Conservation (phyloP, 2,113 vertebrate genomes). For the Mus pahari region DNA sequence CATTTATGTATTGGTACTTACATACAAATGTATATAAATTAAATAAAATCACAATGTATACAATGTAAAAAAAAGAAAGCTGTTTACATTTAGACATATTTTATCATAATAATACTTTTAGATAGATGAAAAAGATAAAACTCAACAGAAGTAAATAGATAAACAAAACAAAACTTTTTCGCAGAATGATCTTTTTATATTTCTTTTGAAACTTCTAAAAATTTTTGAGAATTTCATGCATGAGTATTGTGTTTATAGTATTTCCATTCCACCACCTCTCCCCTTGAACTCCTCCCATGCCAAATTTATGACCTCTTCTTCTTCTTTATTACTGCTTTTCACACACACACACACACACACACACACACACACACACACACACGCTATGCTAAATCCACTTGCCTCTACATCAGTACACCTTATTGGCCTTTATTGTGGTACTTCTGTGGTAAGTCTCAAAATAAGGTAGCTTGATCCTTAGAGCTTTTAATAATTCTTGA, state of each 20-base stretch:
- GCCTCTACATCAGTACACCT: background rate
- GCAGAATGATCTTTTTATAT: background rate
- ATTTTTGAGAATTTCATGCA: background rate
- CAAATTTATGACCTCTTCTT: background rate
- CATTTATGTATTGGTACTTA: background rate
- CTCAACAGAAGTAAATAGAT: background rate
- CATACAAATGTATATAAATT: background rate
- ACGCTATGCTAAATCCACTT: background rate
- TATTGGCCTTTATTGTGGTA: background rate
- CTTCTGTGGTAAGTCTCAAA: slow-evolving; percentile 29
- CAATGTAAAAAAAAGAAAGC: too few relatives aligned
- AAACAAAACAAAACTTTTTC: background rate
- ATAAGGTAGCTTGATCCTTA: background rate
- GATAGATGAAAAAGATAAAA: background rate
- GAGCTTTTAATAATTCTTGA: background rate
- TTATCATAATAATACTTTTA: background rate
- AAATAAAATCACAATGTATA: background rate
- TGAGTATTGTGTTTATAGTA: background rate
- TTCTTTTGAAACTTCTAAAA: background rate
- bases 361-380: background rate
- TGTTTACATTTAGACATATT: background rate
- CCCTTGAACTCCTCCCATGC: too few relatives aligned
- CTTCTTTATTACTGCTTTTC: background rate
- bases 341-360: background rate
- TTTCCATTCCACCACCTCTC: background rate